Percentiles rank a stretch among this genome's conserved stretches.
Evolutionary conservation across 2,888 invertebrate genomes (phyloP).

Genomic region (Rhogogaster chlorosoma): DNA sequence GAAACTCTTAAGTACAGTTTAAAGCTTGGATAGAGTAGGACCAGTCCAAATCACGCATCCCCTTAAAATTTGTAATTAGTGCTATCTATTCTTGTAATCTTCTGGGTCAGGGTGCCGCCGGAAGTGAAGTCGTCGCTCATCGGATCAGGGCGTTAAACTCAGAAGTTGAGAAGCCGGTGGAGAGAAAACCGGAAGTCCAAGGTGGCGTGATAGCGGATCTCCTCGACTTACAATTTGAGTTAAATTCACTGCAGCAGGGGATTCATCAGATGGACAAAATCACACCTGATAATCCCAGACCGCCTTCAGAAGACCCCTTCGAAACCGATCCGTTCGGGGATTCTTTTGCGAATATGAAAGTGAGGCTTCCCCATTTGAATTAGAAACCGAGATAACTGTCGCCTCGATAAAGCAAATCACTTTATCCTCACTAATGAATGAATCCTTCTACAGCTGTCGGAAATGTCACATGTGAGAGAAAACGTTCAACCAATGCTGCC

Average conservation of each 20-base stretch:
- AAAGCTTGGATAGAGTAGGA: background rate
- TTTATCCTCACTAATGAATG: background rate
- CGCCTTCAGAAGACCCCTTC: constrained; percentile 80
- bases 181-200: constrained; percentile 72
- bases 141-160: constrained; percentile 68
- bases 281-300: constrained; percentile 85
- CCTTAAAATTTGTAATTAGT: background rate
- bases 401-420: background rate
- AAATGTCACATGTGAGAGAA: constrained; percentile 68
- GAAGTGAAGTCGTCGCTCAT: constrained; percentile 72
- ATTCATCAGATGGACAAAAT: constrained; percentile 93
- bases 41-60: background rate
- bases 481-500: constrained; percentile 74
- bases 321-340: constrained; percentile 86
- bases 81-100: background rate
- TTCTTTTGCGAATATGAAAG: constrained; percentile 83
- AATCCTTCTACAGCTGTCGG: constrained; percentile 32
- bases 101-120: constrained; percentile 72
- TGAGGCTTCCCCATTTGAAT: constrained; percentile 52
- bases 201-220: constrained; percentile 90
- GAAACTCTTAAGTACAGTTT: no score
- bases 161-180: constrained; percentile 69
- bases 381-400: background rate
- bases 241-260: constrained; percentile 91
- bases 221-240: constrained; percentile 92